Percentiles rank a stretch among this genome's conserved stretches.
Evolutionary conservation across 2,113 vertebrate genomes (phyloP).

Genomic region (Centropristis striata): DNA sequence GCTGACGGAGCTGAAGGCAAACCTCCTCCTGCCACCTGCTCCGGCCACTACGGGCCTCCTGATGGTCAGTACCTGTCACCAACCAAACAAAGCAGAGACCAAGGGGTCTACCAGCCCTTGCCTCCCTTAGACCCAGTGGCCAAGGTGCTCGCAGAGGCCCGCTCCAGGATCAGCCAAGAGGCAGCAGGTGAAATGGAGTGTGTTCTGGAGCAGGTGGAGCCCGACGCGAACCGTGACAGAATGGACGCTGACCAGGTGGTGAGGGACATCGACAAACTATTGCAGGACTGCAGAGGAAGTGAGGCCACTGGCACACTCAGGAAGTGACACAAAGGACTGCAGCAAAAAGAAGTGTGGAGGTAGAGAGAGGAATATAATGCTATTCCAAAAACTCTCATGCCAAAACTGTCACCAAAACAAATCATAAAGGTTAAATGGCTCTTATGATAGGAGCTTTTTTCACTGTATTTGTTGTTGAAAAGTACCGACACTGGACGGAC

Average conservation of each 20-base stretch:
- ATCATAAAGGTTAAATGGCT: constrained; percentile 66
- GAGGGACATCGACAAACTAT: constrained; percentile 98
- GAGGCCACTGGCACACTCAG: constrained; percentile 89
- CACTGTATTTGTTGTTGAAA: constrained; percentile 72
- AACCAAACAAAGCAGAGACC: constrained; percentile 93
- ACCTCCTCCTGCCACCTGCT: constrained; percentile 85
- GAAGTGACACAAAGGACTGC: constrained; percentile 87
- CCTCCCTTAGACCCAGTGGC: constrained; percentile 87
- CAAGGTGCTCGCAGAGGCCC: constrained; percentile 94
- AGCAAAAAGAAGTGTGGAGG: constrained; percentile 24
- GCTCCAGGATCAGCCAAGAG: constrained; percentile 86
- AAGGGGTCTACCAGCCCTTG: constrained; percentile 80
- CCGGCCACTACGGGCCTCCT: constrained; percentile 87
- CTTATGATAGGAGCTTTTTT: constrained; percentile 63
- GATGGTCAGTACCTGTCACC: constrained; percentile 95
- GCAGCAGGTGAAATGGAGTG: constrained; percentile 88
- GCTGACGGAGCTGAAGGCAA: constrained; percentile 94
- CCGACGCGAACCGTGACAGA: constrained; percentile 89
- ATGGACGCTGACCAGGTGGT: constrained; percentile 97
- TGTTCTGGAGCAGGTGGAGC: constrained; percentile 92
- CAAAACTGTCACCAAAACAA: constrained; percentile 81
- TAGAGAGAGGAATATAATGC: constrained; percentile 63
- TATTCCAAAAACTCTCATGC: constrained; percentile 70
- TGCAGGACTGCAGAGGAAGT: constrained; percentile 97
- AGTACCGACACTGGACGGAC: constrained; percentile 60